Conservation (phyloP, 2,113 vertebrate genomes). For the Camelus bactrianus region DNA sequence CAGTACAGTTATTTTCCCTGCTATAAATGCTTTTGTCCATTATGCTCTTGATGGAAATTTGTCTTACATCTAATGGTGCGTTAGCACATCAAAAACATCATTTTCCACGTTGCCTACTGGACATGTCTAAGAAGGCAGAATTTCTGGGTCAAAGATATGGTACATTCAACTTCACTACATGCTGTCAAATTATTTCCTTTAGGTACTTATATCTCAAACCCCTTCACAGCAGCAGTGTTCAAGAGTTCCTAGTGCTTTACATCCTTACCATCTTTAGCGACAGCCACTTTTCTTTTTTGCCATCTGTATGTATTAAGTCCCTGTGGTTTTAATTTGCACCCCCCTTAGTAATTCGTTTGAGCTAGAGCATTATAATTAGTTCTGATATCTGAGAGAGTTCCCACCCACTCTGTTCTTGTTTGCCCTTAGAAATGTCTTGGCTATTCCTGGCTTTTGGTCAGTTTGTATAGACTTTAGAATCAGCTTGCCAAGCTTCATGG, state of each 20-base stretch:
- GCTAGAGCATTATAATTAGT: background rate
- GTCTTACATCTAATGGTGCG: background rate
- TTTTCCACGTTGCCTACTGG: background rate
- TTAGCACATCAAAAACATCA: background rate
- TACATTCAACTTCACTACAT: background rate
- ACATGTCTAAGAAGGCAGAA: background rate
- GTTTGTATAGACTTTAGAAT: background rate
- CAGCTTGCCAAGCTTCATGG: background rate
- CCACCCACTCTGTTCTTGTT: background rate
- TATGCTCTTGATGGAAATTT: background rate
- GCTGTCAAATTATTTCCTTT: background rate
- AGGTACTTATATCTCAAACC: background rate
- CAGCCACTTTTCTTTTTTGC: background rate
- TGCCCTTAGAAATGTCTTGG: background rate
- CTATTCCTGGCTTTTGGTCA: background rate
- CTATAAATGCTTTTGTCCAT: background rate
- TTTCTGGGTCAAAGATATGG: background rate
- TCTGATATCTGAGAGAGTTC: background rate
- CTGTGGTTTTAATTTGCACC: background rate
- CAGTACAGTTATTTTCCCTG: background rate
- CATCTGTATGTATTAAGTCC: background rate
- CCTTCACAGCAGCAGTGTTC: background rate
- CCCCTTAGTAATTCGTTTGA: background rate
- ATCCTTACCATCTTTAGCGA: background rate
- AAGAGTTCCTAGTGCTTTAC: background rate